These are phyloP conservation scores for Drosophila ustulata DNA, from an alignment of 2,888 invertebrate genomes.

Conservation along the genomic window DNA sequence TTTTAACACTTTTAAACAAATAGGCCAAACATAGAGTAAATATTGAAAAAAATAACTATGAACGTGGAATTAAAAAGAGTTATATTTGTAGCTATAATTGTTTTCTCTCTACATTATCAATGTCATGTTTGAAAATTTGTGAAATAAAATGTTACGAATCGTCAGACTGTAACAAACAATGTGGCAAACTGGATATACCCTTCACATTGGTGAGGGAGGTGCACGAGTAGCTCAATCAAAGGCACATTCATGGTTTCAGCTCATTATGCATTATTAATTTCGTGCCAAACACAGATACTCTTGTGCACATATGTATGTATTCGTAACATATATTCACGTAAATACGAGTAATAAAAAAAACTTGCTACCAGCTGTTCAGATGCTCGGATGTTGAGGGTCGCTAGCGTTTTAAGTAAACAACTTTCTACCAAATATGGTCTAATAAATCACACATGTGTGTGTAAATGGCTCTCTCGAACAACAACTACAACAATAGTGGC, in stretches of 20 bases:
- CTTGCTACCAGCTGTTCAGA: slow-evolving; percentile 49
- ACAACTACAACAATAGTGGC: slow-evolving; percentile 35
- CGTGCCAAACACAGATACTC: slow-evolving; percentile 27
- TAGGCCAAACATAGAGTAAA: no score
- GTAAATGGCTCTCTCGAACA: slow-evolving; percentile 29
- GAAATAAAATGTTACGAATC: no score
- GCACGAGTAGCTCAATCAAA: slow-evolving; percentile 46
- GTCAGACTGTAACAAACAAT: not conserved
- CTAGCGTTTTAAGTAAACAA: slow-evolving; percentile 47
- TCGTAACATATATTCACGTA: slow-evolving; percentile 7
- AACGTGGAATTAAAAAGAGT: no score
- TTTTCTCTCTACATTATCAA: no score
- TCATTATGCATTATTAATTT: slow-evolving; percentile 68
- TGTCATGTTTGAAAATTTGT: no score
- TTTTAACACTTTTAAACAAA: no score
- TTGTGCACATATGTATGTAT: slow-evolving; percentile 6
- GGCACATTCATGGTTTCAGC: slow-evolving; percentile 43
- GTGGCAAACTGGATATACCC: not conserved
- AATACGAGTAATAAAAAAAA: slow-evolving; percentile 35
- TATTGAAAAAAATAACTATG: no score
- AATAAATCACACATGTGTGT: slow-evolving; percentile 65
- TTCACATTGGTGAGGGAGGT: not conserved
- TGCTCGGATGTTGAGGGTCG: slow-evolving; percentile 49
- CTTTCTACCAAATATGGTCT: slow-evolving; percentile 58
- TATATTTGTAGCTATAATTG: no score